Percentiles rank a stretch among this genome's conserved stretches.
phyloP scores from a whole-genome alignment of 2,113 vertebrate genomes.

The Hepsetus odoe region DNA sequence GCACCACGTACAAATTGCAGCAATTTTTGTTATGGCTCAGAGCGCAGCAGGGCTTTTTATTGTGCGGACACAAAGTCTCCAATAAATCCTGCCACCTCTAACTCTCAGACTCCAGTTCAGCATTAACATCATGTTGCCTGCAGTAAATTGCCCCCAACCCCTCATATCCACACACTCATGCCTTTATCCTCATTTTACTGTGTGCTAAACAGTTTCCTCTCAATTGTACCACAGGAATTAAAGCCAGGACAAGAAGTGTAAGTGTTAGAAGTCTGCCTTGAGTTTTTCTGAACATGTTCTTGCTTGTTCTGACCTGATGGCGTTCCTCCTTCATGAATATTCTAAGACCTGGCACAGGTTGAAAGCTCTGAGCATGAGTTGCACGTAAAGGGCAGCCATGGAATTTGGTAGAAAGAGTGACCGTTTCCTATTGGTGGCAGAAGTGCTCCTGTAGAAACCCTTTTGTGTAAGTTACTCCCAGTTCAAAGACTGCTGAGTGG shows the following conservation, averaged over 20 bases:
- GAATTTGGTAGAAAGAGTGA: background rate
- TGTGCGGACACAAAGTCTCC: background rate
- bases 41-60: background rate
- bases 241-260: background rate
- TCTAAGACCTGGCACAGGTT: background rate
- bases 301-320: slow-evolving; percentile 10
- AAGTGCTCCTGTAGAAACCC: background rate
- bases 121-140: background rate
- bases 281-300: background rate
- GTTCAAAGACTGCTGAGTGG: background rate
- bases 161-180: background rate
- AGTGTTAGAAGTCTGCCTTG: background rate
- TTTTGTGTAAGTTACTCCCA: slow-evolving; percentile 18
- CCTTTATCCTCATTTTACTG: background rate
- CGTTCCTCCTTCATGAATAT: background rate
- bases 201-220: background rate
- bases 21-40: slow-evolving; percentile 40
- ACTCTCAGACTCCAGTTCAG: background rate
- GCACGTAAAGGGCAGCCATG: background rate
- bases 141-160: background rate
- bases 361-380: background rate
- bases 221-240: background rate
- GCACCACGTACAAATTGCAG: slow-evolving; percentile 40
- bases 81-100: slow-evolving; percentile 8
- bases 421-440: slow-evolving; percentile 25